Evolutionary conservation across 2,888 invertebrate genomes (phyloP).

Genomic region (Globia sparganii): DNA sequence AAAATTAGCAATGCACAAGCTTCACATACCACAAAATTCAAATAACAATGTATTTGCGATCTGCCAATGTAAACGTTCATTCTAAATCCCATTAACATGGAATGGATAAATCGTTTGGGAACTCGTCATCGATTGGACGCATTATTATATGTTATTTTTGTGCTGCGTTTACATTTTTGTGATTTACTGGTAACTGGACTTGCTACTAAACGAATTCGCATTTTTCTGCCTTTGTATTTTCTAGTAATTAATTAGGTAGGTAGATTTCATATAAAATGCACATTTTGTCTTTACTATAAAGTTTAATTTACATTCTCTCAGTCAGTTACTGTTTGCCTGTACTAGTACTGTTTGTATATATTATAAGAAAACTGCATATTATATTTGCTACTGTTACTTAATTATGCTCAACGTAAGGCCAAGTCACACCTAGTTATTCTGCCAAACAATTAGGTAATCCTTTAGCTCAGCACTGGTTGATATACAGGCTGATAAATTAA

Average conservation of each 20-base stretch:
- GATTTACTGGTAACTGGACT: constrained; percentile 22
- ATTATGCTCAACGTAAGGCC: background rate
- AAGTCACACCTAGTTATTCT: background rate
- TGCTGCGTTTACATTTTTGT: constrained; percentile 23
- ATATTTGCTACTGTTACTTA: constrained; percentile 3
- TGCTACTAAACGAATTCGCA: constrained; percentile 6
- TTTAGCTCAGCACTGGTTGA: constrained; percentile 2
- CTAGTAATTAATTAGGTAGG: background rate
- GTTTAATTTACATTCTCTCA: background rate
- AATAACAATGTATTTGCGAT: constrained; percentile 49
- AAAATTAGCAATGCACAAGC: constrained; percentile 16
- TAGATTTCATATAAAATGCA: background rate
- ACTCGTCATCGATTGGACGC: constrained; percentile 49
- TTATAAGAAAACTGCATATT: background rate
- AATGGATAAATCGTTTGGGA: constrained; percentile 39
- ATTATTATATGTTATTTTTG: constrained; percentile 12
- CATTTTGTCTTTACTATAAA: background rate
- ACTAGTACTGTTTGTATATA: too few species aligned
- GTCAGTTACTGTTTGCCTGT: background rate
- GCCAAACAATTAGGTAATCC: constrained; percentile 5
- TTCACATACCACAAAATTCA: constrained; percentile 19
- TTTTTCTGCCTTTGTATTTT: background rate
- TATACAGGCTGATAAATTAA: constrained; percentile 15
- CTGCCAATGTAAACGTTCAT: constrained; percentile 48
- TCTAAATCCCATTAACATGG: constrained; percentile 39